Percentiles rank a stretch among this genome's conserved stretches.
phyloP scores from a whole-genome alignment of 2,888 invertebrate species.

The Kuschelorhynchus macadamiae region DNA sequence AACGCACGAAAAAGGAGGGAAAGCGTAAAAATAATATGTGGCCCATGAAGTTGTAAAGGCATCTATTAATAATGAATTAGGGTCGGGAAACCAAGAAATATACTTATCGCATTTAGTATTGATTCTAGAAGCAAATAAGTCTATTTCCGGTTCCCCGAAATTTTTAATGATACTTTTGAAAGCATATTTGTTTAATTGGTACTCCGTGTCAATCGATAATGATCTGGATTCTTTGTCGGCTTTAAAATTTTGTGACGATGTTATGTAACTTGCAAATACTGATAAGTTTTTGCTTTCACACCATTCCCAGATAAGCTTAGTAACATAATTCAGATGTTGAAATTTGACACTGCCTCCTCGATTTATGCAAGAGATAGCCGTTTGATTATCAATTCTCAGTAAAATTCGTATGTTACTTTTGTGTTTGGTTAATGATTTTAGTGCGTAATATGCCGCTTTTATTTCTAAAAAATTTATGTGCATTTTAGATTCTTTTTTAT shows the following conservation, averaged over 20 bases:
- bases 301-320: slow-evolving; percentile 13
- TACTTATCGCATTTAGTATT: too few relatives aligned
- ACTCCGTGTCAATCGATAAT: slow-evolving; percentile 22
- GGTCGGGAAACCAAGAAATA: slow-evolving; percentile 50
- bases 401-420: slow-evolving; percentile 38
- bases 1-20: slow-evolving; percentile 54
- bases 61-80: slow-evolving; percentile 53
- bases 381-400: slow-evolving; percentile 27
- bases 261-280: slow-evolving; percentile 27
- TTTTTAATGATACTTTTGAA: not conserved
- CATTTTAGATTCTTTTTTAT: slow-evolving; percentile 25
- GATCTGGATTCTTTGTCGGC: slow-evolving; percentile 33
- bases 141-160: not conserved
- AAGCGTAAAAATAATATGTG: slow-evolving; percentile 27
- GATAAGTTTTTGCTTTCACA: slow-evolving; percentile 33
- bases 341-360: slow-evolving; percentile 24
- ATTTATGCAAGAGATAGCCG: slow-evolving; percentile 2
- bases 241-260: slow-evolving; percentile 23
- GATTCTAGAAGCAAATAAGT: too few relatives aligned
- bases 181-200: not conserved
- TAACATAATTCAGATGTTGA: slow-evolving; percentile 14
- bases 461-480: slow-evolving; percentile 54
- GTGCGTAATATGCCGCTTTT: slow-evolving; percentile 37
- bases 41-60: slow-evolving; percentile 54
- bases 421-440: too few relatives aligned